Conservation (phyloP, 2,113 vertebrate species). For the Ammodytes dubius region DNA sequence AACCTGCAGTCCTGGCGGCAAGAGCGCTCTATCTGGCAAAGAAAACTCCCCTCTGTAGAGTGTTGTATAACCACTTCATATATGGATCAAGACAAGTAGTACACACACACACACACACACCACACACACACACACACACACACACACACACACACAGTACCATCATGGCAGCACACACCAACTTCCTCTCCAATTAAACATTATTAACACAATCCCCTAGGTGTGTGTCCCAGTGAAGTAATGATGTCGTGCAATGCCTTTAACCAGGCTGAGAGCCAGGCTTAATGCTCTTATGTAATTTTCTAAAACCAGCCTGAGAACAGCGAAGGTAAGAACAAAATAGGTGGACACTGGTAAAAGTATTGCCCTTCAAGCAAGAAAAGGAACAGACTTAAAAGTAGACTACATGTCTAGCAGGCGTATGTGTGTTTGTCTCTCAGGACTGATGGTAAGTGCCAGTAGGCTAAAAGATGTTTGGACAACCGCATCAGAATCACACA, state of each 20-base stretch:
- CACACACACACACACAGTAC: not conserved
- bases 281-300: slow-evolving; percentile 43
- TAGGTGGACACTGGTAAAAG: slow-evolving; percentile 19
- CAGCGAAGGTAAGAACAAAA: slow-evolving; percentile 34
- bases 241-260: slow-evolving; percentile 39
- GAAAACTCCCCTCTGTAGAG: slow-evolving; percentile 27
- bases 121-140: slow-evolving; percentile 10
- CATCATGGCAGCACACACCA: slow-evolving; percentile 29
- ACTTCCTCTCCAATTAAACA: slow-evolving; percentile 65
- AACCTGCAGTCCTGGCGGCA: slow-evolving; percentile 42
- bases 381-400: slow-evolving; percentile 12
- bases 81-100: slow-evolving; percentile 51
- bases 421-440: slow-evolving; percentile 8
- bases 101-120: slow-evolving; percentile 23
- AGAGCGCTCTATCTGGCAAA: slow-evolving; percentile 38
- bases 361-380: slow-evolving; percentile 48
- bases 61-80: slow-evolving; percentile 50
- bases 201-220: slow-evolving; percentile 63
- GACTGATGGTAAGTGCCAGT: slow-evolving; percentile 13
- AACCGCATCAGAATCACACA: not conserved
- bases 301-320: slow-evolving; percentile 38
- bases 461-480: slow-evolving; percentile 30
- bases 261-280: slow-evolving; percentile 36
- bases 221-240: slow-evolving; percentile 55
- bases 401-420: slow-evolving; percentile 28